Conservation (phyloP, 2,797 vertebrate genomes). For the Takifugu rubripes region DNA sequence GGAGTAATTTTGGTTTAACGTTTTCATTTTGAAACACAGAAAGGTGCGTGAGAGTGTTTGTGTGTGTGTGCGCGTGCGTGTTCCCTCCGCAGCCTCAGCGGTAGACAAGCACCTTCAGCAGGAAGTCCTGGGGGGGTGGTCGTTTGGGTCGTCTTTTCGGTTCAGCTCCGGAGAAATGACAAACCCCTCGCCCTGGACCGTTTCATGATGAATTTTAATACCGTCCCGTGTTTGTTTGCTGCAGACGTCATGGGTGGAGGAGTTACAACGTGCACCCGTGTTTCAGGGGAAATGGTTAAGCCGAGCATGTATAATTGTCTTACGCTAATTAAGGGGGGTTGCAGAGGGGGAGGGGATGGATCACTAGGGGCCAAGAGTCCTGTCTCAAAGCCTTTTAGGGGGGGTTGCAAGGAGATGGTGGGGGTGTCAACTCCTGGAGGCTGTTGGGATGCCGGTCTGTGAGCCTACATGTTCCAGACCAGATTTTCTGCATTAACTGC, state of each 20-base stretch:
- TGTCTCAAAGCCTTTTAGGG: slow-evolving; percentile 40
- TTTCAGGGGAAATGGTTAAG: slow-evolving; percentile 78
- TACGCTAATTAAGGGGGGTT: slow-evolving; percentile 76
- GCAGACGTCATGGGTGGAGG: slow-evolving; percentile 10
- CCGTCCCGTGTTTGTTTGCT: neutral
- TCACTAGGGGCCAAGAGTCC: slow-evolving; percentile 52
- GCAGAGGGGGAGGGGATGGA: slow-evolving; percentile 13
- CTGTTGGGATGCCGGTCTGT: slow-evolving; percentile 42
- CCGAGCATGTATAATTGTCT: slow-evolving; percentile 83
- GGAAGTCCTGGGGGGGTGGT: no score
- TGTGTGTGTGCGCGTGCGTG: no score
- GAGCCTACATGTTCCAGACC: slow-evolving; percentile 40
- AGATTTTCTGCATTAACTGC: slow-evolving; percentile 62
- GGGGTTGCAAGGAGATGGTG: slow-evolving; percentile 10
- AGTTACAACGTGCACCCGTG: slow-evolving; percentile 65
- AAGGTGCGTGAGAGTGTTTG: no score
- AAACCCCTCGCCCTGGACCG: no score
- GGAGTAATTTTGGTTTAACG: no score
- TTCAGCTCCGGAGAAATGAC: no score
- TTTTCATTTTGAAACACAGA: no score
- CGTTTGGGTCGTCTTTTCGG: no score
- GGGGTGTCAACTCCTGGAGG: slow-evolving; percentile 41
- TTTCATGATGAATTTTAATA: no score
- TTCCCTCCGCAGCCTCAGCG: no score
- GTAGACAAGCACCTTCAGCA: no score